These are phyloP conservation scores for Achlya flavicornis DNA, from an alignment of 2,888 invertebrate species.

Conservation along the genomic window DNA sequence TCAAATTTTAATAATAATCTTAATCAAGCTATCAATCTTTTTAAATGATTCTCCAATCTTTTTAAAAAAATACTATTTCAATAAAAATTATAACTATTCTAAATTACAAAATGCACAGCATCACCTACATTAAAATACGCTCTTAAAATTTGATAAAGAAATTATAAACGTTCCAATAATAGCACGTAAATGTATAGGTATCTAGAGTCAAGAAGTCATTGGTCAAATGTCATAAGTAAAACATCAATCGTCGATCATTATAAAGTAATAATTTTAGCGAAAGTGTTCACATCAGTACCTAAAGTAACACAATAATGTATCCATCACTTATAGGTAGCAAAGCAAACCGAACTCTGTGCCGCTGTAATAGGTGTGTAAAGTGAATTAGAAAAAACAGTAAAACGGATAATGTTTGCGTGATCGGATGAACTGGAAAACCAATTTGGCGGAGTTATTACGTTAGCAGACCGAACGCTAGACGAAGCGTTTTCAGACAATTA, in stretches of 20 bases:
- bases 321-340: constrained; percentile 14
- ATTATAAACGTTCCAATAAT: not conserved
- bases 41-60: too few relatives aligned
- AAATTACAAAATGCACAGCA: too few relatives aligned
- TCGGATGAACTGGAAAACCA: constrained; percentile 51
- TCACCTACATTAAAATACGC: too few relatives aligned
- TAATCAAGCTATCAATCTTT: too few relatives aligned
- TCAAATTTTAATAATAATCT: too few relatives aligned
- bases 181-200: constrained; percentile 19
- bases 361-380: constrained; percentile 26
- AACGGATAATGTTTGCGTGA: constrained; percentile 47
- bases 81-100: too few relatives aligned
- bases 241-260: constrained; percentile 60
- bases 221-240: constrained; percentile 57
- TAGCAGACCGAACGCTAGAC: constrained; percentile 46
- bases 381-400: constrained; percentile 32
- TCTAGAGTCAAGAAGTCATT: constrained; percentile 31
- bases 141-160: not conserved
- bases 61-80: too few relatives aligned
- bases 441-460: constrained; percentile 57
- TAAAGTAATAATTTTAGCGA: constrained; percentile 58
- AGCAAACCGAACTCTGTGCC: constrained; percentile 24
- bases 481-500: constrained; percentile 46
- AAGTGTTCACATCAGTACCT: constrained; percentile 41
- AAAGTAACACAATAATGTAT: constrained; percentile 15